Percentiles rank a stretch among this genome's conserved stretches.
Evolutionary conservation across 2,797 vertebrate species (phyloP).

Genomic region (Pyrocephalus nanus): DNA sequence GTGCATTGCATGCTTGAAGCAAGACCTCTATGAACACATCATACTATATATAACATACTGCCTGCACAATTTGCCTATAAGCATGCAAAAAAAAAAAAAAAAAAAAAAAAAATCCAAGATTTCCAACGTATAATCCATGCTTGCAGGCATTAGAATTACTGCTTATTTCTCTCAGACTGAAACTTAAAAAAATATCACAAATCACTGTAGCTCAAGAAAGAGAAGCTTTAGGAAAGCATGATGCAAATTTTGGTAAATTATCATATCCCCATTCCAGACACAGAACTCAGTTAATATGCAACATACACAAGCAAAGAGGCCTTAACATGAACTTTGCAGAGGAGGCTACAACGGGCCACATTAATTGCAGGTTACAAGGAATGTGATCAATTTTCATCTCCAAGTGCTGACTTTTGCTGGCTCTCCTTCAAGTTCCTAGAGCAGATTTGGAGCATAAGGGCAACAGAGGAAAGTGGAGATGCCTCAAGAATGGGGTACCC

Average conservation of each 20-base stretch:
- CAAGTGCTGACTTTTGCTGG: not conserved
- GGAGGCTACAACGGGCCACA: not conserved
- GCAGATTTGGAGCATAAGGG: not conserved
- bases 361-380: conserved; percentile 22
- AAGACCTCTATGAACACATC: not conserved
- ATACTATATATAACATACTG: not conserved
- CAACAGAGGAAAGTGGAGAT: not conserved
- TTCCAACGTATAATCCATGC: not conserved
- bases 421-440: not conserved
- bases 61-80: not conserved
- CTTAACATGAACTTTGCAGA: not conserved
- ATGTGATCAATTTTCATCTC: conserved; percentile 15
- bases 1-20: not conserved
- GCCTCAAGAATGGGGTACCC: not conserved
- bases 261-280: not conserved
- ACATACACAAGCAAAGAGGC: not conserved
- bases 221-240: not conserved
- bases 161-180: not conserved
- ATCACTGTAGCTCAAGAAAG: not conserved
- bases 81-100: no score
- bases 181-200: not conserved
- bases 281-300: conserved; percentile 5
- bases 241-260: not conserved
- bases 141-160: not conserved
- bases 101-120: not conserved